Conservation (phyloP, 2,888 invertebrate species). For the Agapostemon virescens region DNA sequence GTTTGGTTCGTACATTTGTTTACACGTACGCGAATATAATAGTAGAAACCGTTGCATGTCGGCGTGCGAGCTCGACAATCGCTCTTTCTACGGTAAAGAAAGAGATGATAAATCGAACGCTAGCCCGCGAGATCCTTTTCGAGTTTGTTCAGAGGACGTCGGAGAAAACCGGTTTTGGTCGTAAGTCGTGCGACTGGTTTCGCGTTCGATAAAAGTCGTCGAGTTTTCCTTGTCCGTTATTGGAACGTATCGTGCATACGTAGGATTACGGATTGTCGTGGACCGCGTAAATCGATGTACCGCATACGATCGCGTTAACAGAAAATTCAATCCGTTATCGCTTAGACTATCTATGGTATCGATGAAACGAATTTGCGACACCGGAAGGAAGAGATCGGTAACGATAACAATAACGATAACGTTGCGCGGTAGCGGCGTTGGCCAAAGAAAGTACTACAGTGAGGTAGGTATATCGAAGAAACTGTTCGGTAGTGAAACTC, state of each 20-base stretch:
- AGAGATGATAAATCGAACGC: slow-evolving; percentile 45
- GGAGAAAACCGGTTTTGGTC: slow-evolving; percentile 72
- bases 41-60: not conserved
- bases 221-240: slow-evolving; percentile 70
- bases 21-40: not conserved
- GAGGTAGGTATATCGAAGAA: not conserved
- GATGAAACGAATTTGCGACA: not conserved
- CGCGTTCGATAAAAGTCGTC: slow-evolving; percentile 73
- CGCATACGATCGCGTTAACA: not conserved
- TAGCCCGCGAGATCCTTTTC: slow-evolving; percentile 57
- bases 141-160: slow-evolving; percentile 42
- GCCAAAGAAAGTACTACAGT: not conserved
- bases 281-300: not conserved
- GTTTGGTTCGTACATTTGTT: not conserved
- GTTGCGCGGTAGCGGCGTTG: not conserved
- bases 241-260: slow-evolving; percentile 7
- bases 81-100: slow-evolving; percentile 22
- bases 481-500: not conserved
- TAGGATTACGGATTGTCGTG: not conserved
- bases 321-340: not conserved
- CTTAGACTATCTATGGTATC: not conserved
- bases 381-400: not conserved
- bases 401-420: too few relatives aligned
- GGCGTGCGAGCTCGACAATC: not conserved
- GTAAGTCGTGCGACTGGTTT: slow-evolving; percentile 74